Base-by-base conservation (phyloP, 2,797 vertebrate genomes). In the Acanthopagrus latus region DNA sequence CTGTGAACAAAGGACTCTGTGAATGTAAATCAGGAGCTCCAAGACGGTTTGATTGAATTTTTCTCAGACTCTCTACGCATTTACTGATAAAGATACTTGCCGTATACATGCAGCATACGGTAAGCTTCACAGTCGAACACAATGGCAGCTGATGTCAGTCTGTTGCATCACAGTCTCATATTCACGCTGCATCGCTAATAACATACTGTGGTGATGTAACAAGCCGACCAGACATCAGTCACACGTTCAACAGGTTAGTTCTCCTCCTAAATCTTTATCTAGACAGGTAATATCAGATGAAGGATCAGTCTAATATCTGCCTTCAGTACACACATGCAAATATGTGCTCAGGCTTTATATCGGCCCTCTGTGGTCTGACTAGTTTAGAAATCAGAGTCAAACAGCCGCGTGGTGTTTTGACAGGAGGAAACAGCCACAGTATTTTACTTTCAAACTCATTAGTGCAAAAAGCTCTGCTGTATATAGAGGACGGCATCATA, bases 251-350 rank as follows among this genome's bases (percentile, higher is more conserved):
- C 55, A 70, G 55, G 16, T 70, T 51, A 54, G 48, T 12, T 60
- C 29, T 17, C 7, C 18, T 17, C n/a, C 23, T 38, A 43, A 64
- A 63, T 50, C 18, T 29, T 17, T 55, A 46, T 3, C 11, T n/a
- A 1, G 43, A 44, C 17, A 71, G 16, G 56, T 25, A 0, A 59
- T n/a, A 25, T 0, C 51, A 21, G 48, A 38, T 62, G 52, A 44
- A 48, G 50, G 16, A 43, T 73, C 18, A 23, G 38, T 58, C 62
- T 71, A 29, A 71, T n/a, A 38, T 72, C 48, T 5, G 43, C 47
- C 50, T 66, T 55, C 14, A 13, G 68, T 17, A 47, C 20, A 54
- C 50, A 38, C 65, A 78, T 73, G 60, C 18, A 71, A 80, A 84
- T 57, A 25, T 27, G 25, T 62, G 58, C 29, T 44, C 7, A 74